Evolutionary conservation across 2,888 invertebrate genomes (phyloP), one percentile per base, ranked within the genome.

Genomic region (Chelonus formosanus): DNA sequence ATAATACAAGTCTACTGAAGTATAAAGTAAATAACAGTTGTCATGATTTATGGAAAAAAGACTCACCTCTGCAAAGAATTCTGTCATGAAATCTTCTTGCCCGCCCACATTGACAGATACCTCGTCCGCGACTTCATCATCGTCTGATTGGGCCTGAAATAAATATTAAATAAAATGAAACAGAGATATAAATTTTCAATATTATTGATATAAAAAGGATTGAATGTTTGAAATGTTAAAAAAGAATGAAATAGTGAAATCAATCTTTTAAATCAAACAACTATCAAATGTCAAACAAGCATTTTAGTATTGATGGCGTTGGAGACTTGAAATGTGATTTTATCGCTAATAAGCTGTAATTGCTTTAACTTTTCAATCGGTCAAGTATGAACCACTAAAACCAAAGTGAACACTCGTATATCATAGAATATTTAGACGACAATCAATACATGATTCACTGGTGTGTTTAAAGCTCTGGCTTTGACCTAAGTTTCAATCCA

Each of bases 61-160:
- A 84, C 88, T 88, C 85, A 96, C 96, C 92, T 98, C 98, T 86
- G 96, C 96, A 88, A 99, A 99, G 89, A 99, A 99, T 86, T 98
- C 98, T 86, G 98, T 98, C 98, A 99, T 98, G 88, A 96, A 98
- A 82, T 96, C 96, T 84, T 93, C 92, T 76, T 90, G 89, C 76
- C 92, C 93, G 86, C 97, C 97, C 83, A 97, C 95, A 85, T 92
- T 95, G 88, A 97, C 96, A 86, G 96, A 93, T 86, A 96, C 96
- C 85, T 97, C 97, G 86, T 96, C 96, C 75, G 93, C 92, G 76
- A 93, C 95, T 84, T 92, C 95, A 85, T 98, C 97, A 87, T 98
- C 97, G 87, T 98, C 98, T 88, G 97, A 97, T 89, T 97, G 97
- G 86, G 97, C 97, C 96, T 96, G 87, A 55, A 86, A 86, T 65